phyloP scores from a whole-genome alignment of 2,797 vertebrate species.

The Sebastes steindachneri region DNA sequence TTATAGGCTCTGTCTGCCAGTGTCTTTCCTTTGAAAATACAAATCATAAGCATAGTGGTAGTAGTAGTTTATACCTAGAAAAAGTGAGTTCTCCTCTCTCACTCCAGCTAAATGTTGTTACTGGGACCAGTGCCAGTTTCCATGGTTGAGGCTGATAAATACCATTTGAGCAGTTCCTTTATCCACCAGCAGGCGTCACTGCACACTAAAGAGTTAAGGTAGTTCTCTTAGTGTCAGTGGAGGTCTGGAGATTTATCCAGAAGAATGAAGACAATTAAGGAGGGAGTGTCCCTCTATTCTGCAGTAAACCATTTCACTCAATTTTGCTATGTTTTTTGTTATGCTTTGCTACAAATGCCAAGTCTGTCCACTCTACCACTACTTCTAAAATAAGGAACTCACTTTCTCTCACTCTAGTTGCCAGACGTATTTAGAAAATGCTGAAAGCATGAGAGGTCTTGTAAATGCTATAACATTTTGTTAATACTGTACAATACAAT shows the following conservation, averaged over 20 bases:
- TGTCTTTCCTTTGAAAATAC: background rate
- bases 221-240: background rate
- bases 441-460: background rate
- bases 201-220: background rate
- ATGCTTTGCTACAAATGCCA: background rate
- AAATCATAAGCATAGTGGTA: background rate
- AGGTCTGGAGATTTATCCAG: background rate
- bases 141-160: background rate
- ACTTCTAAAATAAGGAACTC: background rate
- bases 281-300: no score
- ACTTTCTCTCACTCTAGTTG: background rate
- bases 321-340: no score
- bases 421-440: background rate
- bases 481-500: background rate
- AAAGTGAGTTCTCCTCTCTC: background rate
- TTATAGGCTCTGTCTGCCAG: background rate
- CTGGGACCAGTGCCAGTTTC: background rate
- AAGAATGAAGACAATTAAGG: background rate
- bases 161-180: background rate
- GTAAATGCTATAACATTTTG: background rate
- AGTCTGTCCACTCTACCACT: background rate
- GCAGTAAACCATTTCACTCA: no score
- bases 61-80: background rate
- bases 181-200: constrained; percentile 62
- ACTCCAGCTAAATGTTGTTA: background rate